A percentile compares a stretch with the other conserved stretches of the same genome.
These are phyloP conservation scores for Epirrhoe alternata DNA, from an alignment of 2,888 invertebrate species.

Conservation along the genomic window DNA sequence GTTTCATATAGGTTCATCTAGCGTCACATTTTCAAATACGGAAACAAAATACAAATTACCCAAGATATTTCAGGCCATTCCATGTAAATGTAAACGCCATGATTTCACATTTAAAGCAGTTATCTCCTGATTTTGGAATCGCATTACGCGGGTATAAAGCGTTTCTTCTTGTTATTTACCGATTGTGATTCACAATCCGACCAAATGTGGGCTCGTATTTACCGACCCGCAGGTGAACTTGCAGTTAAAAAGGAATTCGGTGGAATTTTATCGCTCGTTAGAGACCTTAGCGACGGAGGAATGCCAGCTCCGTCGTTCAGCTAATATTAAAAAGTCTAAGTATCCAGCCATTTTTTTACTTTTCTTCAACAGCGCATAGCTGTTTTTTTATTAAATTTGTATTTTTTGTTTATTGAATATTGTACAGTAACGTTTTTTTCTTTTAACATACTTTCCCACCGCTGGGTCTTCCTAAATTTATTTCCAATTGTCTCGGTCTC, in stretches of 20 bases:
- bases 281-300: constrained; percentile 67
- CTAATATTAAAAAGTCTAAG: constrained; percentile 19
- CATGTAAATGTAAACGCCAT: constrained; percentile 6
- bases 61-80: background rate
- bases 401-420: too few relatives aligned
- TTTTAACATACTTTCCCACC: too few relatives aligned
- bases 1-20: too few relatives aligned
- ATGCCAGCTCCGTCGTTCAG: constrained; percentile 41
- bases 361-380: background rate
- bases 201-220: constrained; percentile 80
- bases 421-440: too few relatives aligned
- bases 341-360: background rate
- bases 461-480: too few relatives aligned
- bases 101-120: constrained; percentile 27
- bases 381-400: background rate
- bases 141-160: constrained; percentile 51
- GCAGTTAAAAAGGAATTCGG: constrained; percentile 79
- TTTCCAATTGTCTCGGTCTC: too few relatives aligned
- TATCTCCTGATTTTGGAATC: constrained; percentile 47
- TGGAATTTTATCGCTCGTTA: constrained; percentile 81
- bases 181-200: constrained; percentile 75
- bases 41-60: background rate
- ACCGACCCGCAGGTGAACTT: constrained; percentile 81
- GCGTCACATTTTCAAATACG: too few relatives aligned
- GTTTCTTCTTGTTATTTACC: constrained; percentile 67